Evolutionary conservation across 1,140 invertebrate species (phyloP).

Genomic region (Plutomurus gul): DNA sequence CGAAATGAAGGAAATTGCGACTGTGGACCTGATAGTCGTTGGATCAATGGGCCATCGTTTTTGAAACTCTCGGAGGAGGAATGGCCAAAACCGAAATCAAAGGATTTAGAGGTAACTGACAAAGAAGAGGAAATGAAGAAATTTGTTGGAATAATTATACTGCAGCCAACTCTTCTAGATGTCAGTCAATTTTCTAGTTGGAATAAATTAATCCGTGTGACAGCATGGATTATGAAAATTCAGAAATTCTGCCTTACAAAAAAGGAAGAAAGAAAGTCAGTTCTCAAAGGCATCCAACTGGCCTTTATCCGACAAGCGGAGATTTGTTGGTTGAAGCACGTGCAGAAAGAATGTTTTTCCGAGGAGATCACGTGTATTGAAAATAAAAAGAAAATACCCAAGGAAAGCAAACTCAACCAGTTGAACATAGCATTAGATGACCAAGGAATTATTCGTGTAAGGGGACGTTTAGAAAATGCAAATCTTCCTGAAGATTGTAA

Average conservation of each 20-base stretch:
- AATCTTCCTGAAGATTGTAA: background rate
- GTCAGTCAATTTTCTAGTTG: background rate
- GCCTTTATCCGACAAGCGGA: background rate
- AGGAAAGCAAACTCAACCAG: background rate
- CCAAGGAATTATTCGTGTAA: background rate
- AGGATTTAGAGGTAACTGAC: background rate
- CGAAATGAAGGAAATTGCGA: background rate
- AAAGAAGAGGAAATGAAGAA: background rate
- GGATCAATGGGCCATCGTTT: constrained; percentile 45
- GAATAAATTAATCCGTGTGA: background rate
- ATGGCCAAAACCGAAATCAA: constrained; percentile 32
- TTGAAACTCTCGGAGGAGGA: background rate
- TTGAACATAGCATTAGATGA: background rate
- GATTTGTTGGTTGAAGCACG: background rate
- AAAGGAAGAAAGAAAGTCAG: background rate
- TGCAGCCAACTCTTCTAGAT: background rate
- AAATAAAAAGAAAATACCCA: background rate
- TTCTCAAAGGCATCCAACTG: background rate
- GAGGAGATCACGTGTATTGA: background rate
- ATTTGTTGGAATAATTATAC: background rate
- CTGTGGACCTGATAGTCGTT: background rate
- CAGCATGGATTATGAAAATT: background rate
- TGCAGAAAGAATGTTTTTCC: background rate
- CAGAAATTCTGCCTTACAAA: background rate
- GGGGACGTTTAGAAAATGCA: background rate